Evolutionary conservation across 2,797 vertebrate genomes (phyloP).

Genomic region (Ambastaia sidthimunki): DNA sequence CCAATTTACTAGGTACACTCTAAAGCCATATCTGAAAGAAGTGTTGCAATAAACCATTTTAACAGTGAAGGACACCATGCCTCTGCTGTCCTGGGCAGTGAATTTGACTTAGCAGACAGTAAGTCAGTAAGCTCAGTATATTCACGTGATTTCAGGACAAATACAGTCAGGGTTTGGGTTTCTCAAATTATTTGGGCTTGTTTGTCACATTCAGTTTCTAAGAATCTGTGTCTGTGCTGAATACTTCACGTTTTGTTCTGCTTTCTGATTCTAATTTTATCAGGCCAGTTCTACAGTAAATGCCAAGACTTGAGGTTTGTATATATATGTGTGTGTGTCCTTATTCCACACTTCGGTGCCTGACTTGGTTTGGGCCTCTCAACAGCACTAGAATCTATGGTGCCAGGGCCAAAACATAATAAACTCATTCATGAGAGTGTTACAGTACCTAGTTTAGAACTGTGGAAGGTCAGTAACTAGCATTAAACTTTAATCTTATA

Average conservation of each 20-base stretch:
- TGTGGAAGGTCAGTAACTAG: neutral
- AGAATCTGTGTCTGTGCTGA: conserved; percentile 25
- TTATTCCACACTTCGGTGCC: neutral
- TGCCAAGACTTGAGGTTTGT: conserved; percentile 6
- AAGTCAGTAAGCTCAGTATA: conserved; percentile 15
- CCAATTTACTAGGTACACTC: neutral
- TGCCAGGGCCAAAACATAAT: conserved; percentile 2
- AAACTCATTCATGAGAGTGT: neutral
- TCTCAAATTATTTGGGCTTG: conserved; percentile 11
- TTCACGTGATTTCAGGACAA: conserved; percentile 25
- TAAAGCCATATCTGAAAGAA: neutral
- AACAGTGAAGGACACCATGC: neutral
- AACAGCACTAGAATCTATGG: no score
- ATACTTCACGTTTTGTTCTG: conserved; percentile 29
- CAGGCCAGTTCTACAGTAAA: neutral
- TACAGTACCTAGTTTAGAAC: neutral
- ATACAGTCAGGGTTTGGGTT: neutral
- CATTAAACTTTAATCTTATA: neutral
- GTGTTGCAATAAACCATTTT: neutral
- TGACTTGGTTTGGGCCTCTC: conserved; percentile 4
- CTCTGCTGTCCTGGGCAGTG: neutral
- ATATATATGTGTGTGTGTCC: neutral
- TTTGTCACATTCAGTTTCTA: conserved; percentile 20
- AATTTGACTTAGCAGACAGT: neutral
- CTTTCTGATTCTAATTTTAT: conserved; percentile 50